Evolutionary conservation across 2,797 vertebrate genomes (phyloP).

Genomic region (Sebastes diaconus): DNA sequence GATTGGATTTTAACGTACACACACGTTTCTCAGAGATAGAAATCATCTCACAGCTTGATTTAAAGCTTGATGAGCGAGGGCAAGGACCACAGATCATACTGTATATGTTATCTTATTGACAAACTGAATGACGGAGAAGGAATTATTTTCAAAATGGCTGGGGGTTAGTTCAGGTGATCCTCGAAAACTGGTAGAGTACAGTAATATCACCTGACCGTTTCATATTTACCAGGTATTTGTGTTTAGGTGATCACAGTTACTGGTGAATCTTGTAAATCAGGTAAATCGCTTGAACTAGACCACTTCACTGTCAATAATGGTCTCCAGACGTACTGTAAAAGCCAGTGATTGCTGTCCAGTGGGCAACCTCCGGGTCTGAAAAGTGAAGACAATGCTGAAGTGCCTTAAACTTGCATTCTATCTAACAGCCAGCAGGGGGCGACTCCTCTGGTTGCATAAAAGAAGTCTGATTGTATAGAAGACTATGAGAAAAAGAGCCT

Average conservation of each 20-base stretch:
- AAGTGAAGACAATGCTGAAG: too few species aligned
- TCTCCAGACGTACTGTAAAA: too few species aligned
- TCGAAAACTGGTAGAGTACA: background rate
- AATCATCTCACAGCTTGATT: background rate
- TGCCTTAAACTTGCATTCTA: accelerated
- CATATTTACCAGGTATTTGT: background rate
- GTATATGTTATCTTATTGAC: background rate
- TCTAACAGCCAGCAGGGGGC: too few species aligned
- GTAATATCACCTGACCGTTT: background rate
- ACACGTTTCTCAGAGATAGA: slow-evolving; percentile 14
- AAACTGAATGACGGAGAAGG: background rate
- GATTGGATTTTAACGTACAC: slow-evolving; percentile 19
- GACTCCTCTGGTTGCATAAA: too few species aligned
- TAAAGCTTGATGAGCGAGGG: background rate
- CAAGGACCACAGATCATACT: background rate
- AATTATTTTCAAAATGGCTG: background rate
- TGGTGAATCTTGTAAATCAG: background rate
- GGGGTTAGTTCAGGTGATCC: background rate
- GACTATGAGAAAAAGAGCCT: too few species aligned
- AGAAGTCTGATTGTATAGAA: too few species aligned
- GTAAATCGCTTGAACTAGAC: background rate
- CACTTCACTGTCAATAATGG: background rate
- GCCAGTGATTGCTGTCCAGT: too few species aligned
- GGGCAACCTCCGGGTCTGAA: too few species aligned
- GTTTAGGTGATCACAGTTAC: background rate